Base-by-base conservation (phyloP, 2,797 vertebrate genomes). In the Gastrophryne carolinensis region DNA sequence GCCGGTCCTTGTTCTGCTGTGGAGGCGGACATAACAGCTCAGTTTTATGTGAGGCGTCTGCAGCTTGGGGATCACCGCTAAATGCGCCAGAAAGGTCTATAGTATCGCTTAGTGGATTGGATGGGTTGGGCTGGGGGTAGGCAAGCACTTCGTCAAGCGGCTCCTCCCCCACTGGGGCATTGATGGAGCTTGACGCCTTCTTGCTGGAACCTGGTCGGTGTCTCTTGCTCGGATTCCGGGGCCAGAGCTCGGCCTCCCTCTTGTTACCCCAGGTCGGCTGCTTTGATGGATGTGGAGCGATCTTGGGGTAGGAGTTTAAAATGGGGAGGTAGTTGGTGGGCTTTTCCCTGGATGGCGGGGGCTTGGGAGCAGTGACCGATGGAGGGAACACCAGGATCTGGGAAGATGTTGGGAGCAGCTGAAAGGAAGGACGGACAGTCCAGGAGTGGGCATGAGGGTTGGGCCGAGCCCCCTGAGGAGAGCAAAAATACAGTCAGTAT, bases 281-380 rank as follows among this genome's bases (percentile, higher is more conserved):
- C 80, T 85, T 9, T 71, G 82, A 86, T 9, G 92, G 93, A 56
- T 94, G 91, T 0, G 94, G 94, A 32, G 93, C 92, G 50, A 95
- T 97, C 91, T 90, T 95, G 70, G 94, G 87, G 61, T 93, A 96
- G 23, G 94, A 93, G 81, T 94, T 96, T 50, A 93, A 83, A 77
- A 92, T 90, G 52, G 94, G 92, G 82, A 88, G 79, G 83, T 92
- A 92, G 13, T 65, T 78, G n/a, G 67, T 21, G 9, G 17, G 7
- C 19, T 70, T 62, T 15, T 0, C 53, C 9, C 23, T 32, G 35
- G 35, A 2, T 6, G 37, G 3, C 4, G 8, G 58, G 27, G 74
- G 8, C 27, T 70, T 63, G 1, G 35, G 2, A 1, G 90, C 84
- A 3, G 93, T 87, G 6, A 92, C 72, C 34, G 94, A 47, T 30